A percentile compares a stretch with the other conserved stretches of the same genome.
These are phyloP conservation scores for Platycnemis pennipes DNA, from an alignment of 2,888 invertebrate genomes.

Conservation along the genomic window DNA sequence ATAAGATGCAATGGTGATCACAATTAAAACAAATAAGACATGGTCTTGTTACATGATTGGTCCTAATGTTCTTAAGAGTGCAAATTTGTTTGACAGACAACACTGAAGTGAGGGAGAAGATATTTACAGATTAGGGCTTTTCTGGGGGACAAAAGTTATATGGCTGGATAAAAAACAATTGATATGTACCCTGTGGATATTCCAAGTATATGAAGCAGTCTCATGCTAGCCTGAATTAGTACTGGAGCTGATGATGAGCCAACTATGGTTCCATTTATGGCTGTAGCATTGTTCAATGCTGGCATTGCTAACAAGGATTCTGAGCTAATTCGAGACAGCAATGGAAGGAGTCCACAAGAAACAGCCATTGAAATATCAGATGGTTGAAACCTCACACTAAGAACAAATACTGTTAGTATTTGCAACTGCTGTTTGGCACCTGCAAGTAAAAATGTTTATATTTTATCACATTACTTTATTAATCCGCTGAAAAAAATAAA, in stretches of 20 bases:
- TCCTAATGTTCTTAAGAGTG: too few relatives aligned
- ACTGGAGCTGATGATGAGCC: constrained; percentile 72
- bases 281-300: constrained; percentile 72
- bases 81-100: too few relatives aligned
- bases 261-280: constrained; percentile 46
- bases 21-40: too few relatives aligned
- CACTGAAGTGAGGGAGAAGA: too few relatives aligned
- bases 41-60: too few relatives aligned
- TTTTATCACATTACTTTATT: too few relatives aligned
- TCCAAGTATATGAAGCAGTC: constrained; percentile 81
- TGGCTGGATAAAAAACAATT: not conserved
- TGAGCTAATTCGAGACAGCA: constrained; percentile 78
- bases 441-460: too few relatives aligned
- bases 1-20: too few relatives aligned
- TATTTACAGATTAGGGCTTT: too few relatives aligned
- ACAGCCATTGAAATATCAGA: constrained; percentile 82
- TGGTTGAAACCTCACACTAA: constrained; percentile 81
- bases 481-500: too few relatives aligned
- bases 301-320: constrained; percentile 72
- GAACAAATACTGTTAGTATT: constrained; percentile 81
- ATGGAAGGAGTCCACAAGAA: constrained; percentile 80
- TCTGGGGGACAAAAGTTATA: too few relatives aligned
- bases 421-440: constrained; percentile 78
- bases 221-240: constrained; percentile 79
- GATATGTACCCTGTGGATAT: constrained; percentile 80